Conservation (phyloP, 2,797 vertebrate species). For the Cyclura pinguis region DNA sequence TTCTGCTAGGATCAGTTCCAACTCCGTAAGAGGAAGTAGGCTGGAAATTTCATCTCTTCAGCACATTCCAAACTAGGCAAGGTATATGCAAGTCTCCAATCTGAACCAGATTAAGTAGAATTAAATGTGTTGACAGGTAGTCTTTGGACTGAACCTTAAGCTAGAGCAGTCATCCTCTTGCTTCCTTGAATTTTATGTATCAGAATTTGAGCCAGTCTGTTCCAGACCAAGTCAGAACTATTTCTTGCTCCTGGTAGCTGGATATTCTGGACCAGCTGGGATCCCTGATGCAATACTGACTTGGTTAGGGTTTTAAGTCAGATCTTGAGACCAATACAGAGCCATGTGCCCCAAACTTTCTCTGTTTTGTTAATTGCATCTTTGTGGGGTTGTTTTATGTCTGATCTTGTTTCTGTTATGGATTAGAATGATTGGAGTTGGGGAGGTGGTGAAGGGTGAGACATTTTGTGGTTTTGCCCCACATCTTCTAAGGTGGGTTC, state of each 20-base stretch:
- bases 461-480: background rate
- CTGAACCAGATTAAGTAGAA: background rate
- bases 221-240: background rate
- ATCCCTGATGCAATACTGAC: background rate
- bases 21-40: slow-evolving; percentile 25
- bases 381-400: slow-evolving; percentile 16
- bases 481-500: slow-evolving; percentile 59
- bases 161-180: background rate
- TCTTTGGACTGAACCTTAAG: background rate
- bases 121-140: background rate
- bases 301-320: background rate
- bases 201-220: background rate
- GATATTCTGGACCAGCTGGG: background rate
- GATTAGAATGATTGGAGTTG: background rate
- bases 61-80: slow-evolving; percentile 20
- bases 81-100: background rate
- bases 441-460: background rate
- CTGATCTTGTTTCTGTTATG: background rate
- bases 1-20: slow-evolving; percentile 49
- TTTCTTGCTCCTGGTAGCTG: background rate
- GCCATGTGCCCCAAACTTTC: background rate
- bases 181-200: background rate
- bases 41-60: slow-evolving; percentile 2
- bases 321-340: background rate
- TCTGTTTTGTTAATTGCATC: slow-evolving; percentile 21